Percentiles rank a stretch among this genome's conserved stretches.
Evolutionary conservation across 2,113 vertebrate species (phyloP).

Genomic region (Oryzias woworae): DNA sequence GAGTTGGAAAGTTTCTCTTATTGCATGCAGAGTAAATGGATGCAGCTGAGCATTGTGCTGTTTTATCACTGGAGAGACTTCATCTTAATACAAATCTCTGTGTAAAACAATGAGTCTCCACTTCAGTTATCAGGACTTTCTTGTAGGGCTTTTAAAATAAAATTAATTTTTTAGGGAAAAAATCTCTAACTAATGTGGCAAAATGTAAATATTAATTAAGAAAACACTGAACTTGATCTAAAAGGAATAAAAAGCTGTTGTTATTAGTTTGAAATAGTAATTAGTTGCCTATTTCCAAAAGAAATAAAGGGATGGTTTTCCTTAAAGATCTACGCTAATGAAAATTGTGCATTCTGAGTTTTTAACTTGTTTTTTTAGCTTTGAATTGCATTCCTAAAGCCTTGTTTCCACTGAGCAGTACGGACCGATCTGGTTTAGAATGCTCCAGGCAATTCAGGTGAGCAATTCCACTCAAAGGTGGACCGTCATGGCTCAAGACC

Average conservation of each 20-base stretch:
- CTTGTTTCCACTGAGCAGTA: no score
- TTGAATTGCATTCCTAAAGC: no score
- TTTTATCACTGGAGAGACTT: conserved; percentile 58
- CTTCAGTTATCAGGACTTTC: conserved; percentile 67
- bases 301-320: no score
- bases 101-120: conserved; percentile 60
- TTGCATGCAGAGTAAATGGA: conserved; percentile 55
- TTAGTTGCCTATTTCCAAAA: no score
- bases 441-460: no score
- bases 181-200: conserved; percentile 58
- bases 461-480: no score
- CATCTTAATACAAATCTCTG: conserved; percentile 77
- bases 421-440: no score
- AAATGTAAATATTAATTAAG: conserved; percentile 52
- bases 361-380: no score
- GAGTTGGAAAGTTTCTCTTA: conserved; percentile 65
- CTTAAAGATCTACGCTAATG: no score
- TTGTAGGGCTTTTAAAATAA: conserved; percentile 69
- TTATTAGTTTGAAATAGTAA: background rate
- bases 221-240: conserved; percentile 24
- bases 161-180: conserved; percentile 50
- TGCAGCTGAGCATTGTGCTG: conserved; percentile 65
- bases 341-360: no score
- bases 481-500: no score
- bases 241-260: background rate